Conservation (phyloP, 2,113 vertebrate genomes). For the Lathamus discolor region DNA sequence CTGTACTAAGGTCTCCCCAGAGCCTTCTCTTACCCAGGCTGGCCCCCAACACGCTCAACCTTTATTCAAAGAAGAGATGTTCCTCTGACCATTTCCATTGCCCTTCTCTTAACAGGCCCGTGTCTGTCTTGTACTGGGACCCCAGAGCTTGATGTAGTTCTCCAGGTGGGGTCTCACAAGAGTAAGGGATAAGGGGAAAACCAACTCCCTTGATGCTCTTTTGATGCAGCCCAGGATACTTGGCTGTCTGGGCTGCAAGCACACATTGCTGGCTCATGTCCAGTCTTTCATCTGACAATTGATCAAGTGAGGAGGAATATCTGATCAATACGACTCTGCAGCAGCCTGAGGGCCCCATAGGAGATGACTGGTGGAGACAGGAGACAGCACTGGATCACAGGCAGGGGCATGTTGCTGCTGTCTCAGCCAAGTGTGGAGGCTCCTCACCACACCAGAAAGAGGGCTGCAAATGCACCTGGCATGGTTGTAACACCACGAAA, state of each 20-base stretch:
- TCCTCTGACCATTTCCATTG: not conserved
- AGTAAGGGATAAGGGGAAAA: not conserved
- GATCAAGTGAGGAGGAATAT: not conserved
- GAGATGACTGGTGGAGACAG: not conserved
- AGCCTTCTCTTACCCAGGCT: not conserved
- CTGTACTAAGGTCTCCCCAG: not conserved
- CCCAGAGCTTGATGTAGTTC: too few species aligned
- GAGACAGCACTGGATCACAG: not conserved
- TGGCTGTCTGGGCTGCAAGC: not conserved
- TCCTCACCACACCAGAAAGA: not conserved
- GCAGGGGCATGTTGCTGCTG: not conserved
- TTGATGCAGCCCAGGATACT: not conserved
- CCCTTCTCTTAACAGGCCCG: not conserved
- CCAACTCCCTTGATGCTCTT: not conserved
- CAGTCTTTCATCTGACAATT: not conserved
- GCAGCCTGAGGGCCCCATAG: accelerated
- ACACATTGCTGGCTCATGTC: not conserved
- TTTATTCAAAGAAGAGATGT: not conserved
- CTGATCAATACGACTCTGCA: not conserved
- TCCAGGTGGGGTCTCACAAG: not conserved
- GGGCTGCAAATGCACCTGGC: not conserved
- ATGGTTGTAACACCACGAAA: not conserved
- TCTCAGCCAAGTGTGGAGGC: accelerated
- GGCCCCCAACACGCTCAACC: not conserved
- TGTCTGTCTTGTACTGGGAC: not conserved